Conservation (phyloP, 2,113 vertebrate genomes). For the Hipposideros armiger region DNA sequence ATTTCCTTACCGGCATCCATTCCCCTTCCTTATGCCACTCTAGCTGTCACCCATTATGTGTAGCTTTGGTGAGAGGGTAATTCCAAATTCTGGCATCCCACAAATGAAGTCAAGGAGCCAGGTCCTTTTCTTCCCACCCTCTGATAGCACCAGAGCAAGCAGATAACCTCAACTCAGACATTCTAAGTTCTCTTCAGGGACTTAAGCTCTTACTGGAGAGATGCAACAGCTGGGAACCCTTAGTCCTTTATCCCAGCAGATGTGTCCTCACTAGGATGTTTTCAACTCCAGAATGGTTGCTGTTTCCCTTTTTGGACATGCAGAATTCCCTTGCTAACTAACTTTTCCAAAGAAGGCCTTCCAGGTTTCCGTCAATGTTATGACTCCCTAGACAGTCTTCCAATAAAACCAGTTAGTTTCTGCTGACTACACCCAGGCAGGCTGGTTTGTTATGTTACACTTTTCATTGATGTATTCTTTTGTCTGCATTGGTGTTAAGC, state of each 20-base stretch:
- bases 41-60: neutral
- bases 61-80: neutral
- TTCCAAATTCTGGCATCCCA: neutral
- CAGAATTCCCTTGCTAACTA: neutral
- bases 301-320: neutral
- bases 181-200: neutral
- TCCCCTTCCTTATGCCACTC: neutral
- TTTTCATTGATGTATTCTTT: neutral
- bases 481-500: neutral
- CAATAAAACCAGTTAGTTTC: conserved; percentile 7
- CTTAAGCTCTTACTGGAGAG: neutral
- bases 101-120: neutral
- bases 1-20: neutral
- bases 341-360: neutral
- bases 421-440: neutral
- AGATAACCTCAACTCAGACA: neutral
- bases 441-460: neutral
- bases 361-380: neutral
- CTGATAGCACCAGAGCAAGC: neutral
- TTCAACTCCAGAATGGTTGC: neutral
- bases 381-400: neutral
- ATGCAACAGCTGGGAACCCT: neutral
- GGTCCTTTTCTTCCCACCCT: neutral
- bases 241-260: neutral
- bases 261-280: neutral